Evolutionary conservation across 2,113 vertebrate genomes (phyloP), one percentile per base, ranked within the genome.

Genomic region (Cyphomyrus plagiostoma): DNA sequence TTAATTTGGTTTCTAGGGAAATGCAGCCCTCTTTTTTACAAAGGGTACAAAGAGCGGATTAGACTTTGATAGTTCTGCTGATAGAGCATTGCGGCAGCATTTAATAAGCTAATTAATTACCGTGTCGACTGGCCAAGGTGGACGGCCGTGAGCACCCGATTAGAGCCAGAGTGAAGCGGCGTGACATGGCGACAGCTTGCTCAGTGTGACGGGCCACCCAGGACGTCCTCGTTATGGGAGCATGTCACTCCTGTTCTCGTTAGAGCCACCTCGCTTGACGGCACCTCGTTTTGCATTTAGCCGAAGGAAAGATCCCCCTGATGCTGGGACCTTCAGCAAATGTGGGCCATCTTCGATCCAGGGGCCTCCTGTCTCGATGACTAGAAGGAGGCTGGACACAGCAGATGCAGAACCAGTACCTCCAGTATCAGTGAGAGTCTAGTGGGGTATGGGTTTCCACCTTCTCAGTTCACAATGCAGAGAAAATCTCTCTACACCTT

Each of bases 71-170:
- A 88, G 92, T 92, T 95, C 91, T 94, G 93, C 95, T 94, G 94
- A 94, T 94, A 90, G 92, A 90, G 92, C 92, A 92, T 89, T 94
- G 90, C 91, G 0, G 88, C 50, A 89, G 91, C 92, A 93, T 93
- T 95, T 95, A 94, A 94, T 93, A 93, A 94, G 91, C 91, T 93
- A 93, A 92, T 95, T 94, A 95, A 93, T 92, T 92, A 92, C 89
- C 90, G 90, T 91, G 92, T 93, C 92, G 92, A 89, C 90, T 92
- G 92, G 93, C 91, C 92, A 94, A 92, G 92, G 93, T 93, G 92
- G 91, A 90, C 17, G 86, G 91, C 91, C 92, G 88, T 90, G 87
- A 87, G 91, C 89, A 84, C 90, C 90, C 90, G 80, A 93, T 94
- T 91, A 93, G 94, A 92, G 83, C 90, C 85, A 86, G 91, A 90